Base-by-base conservation (phyloP, 2,888 invertebrate species). In the Agrotis ipsilon region DNA sequence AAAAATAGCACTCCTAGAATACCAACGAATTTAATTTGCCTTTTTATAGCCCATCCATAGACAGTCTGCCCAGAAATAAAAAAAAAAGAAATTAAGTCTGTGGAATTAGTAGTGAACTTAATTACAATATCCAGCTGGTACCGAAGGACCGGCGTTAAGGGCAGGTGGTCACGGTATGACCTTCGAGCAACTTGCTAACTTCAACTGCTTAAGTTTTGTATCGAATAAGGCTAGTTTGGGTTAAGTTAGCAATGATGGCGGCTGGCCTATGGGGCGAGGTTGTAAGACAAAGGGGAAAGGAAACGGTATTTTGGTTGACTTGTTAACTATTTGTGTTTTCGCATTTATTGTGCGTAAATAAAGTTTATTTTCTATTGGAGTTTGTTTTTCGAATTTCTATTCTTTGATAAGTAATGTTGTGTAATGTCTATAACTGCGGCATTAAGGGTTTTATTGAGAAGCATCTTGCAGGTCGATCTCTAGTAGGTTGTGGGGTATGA, bases 61-160 rank as follows among this genome's bases (percentile, higher is more conserved):
- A 18, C 21, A 24, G 32, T 51, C 57, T 27, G 6, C 24, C 11
- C 13, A 61, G 24, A 57, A 49, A 64, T 48, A 51, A 69, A 80
- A 80, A 73, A 73, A 70, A 82, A 68, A 43, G 19, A 70, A 81
- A 78, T 81, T 24, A 70, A 72, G 68, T 59, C 69, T 45, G 61
- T 49, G n/a, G 64, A 75, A 61, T 71, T 60, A 79, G 68, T 71
- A 64, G n/a, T 60, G 59, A 75, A 76, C 72, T 76, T 84, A 84
- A 84, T 83, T 81, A 84, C 78, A 43, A 64, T 65, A 67, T 84
- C 72, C 83, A 84, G 76, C 83, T 83, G 83, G 59, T 74, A 55
- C 46, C 52, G 18, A 73, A 72, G 69, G 73, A 46, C 69, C 55
- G 54, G 62, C 78, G 55, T 71, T 68, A 79, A 52, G 68, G 43